Evolutionary conservation across 2,888 invertebrate genomes (phyloP).

Genomic region (Terebella lapidaria): DNA sequence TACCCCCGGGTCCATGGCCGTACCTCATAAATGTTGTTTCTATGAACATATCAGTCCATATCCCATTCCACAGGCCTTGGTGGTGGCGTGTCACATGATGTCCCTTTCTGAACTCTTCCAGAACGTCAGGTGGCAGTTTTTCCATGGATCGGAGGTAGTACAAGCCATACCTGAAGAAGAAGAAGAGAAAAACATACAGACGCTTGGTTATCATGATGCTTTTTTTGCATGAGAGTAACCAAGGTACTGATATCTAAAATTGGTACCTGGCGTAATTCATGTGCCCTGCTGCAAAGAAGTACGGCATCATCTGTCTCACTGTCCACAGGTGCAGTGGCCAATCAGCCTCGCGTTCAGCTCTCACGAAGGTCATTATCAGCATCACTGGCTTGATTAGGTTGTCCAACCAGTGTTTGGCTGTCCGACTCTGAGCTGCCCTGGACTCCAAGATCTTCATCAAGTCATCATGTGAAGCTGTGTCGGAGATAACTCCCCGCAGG

Average conservation of each 20-base stretch:
- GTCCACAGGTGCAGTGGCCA: conserved; percentile 24
- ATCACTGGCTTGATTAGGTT: conserved; percentile 23
- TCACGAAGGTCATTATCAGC: conserved; percentile 23
- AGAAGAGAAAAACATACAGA: neutral
- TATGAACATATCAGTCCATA: conserved; percentile 31
- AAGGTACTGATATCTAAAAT: neutral
- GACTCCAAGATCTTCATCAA: conserved; percentile 2
- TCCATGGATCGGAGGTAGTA: conserved; percentile 26
- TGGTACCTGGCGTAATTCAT: conserved; percentile 21
- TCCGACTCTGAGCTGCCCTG: conserved; percentile 1
- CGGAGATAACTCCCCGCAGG: conserved; percentile 8
- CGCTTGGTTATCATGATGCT: no score
- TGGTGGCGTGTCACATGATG: conserved; percentile 27
- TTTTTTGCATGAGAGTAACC: no score
- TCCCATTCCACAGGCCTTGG: conserved; percentile 28
- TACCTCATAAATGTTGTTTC: conserved; percentile 31
- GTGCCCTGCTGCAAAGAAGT: conserved; percentile 29
- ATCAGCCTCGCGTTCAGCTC: conserved; percentile 25
- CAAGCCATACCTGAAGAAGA: conserved; percentile 25
- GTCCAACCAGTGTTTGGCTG: conserved; percentile 22
- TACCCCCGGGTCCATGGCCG: conserved; percentile 26
- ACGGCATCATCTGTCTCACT: conserved; percentile 24
- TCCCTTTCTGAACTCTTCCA: conserved; percentile 19
- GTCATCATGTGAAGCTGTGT: neutral
- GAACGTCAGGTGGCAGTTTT: conserved; percentile 16